Base-by-base conservation (phyloP, 2,113 vertebrate species). In the Isichthys henryi region DNA sequence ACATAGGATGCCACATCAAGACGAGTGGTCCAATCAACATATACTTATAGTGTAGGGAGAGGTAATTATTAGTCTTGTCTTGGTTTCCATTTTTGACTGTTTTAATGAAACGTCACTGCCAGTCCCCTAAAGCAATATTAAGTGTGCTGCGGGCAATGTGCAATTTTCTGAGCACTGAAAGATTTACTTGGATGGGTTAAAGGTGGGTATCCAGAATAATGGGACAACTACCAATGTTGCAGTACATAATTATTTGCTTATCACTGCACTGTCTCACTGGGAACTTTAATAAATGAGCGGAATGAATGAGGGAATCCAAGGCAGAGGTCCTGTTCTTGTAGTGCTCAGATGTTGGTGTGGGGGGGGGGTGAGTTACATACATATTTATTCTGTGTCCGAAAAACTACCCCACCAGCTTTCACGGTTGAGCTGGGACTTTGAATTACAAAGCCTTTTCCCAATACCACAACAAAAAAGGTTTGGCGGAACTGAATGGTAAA, bases 81-180 rank as follows among this genome's bases (percentile, higher is more conserved):
- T 49, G 62, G 31, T 88, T 77, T 88, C 27, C 15, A 21, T 50
- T 88, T 77, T 80, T 88, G 66, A 50, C 46, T 77, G 88, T 31
- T 50, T 49, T 88, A 74, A 88, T 19, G 62, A 52, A 80, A 80
- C 39, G 19, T 46, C 58, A 49, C 45, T 74, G 45, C 56, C 46
- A 86, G 46, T 27, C 45, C 83, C 83, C 48, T 48, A 27, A 86
- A 86, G 27, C 83, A 50, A 50, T 49, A 86, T 86, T 50, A 86
- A 27, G 48, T 85, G 83, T 46, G 48, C 48, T 49, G 45, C 50
- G 46, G 83, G 45, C 45, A 15, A 48, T 48, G 13, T 27, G 45
- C 83, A 86, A 50, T 49, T 48, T 48, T 50, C 83, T 50, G 45
- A 86, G 45, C 83, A 86, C n/a, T 11, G 45, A 48, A 27, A 31